Evolutionary conservation across 2,888 invertebrate genomes (phyloP), one percentile per base, ranked within the genome.

Genomic region (Beris morrisii): DNA sequence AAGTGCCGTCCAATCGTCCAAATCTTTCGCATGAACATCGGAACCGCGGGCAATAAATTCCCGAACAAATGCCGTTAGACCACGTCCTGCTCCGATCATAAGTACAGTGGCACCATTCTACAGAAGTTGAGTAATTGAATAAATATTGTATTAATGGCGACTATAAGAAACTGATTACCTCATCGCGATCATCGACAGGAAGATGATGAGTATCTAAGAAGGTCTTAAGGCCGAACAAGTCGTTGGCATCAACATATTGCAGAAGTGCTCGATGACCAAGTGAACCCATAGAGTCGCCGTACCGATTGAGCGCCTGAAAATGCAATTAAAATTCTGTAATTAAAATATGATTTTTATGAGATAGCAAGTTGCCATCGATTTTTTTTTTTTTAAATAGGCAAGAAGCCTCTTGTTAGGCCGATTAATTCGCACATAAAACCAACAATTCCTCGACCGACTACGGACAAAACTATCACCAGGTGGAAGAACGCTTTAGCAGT

Each of bases 51-150:
- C 87, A 72, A 98, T 83, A 69, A 99, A 85, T 75, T 93, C 87
- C 63, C 91, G 87, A 58, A 92, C 93, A 79, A 97, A 92, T 53
- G 88, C 87, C 65, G 87, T 82, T 75, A 93, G 90, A 38, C 97
- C 97, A 74, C 89, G 90, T 75, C 91, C 87, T 68, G 94, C 88
- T 55, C 97, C 96, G 76, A 92, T 87, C 85, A 97, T 96, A 77
- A 99, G 90, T 63, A 93, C 92, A 57, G 97, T 96, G 69, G 92
- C 90, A 70, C 95, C 95, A 85, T 94, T 95, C 94, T 96, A 77
- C 45, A 70, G 50, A 57, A 44, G 55, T 22, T 22, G 22, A 22
- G 22, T 22, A 22, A 22, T 63, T 44, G 22, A 43, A 45, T 32
- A 50, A 61, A 66, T 68, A 61, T 66, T 65, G 54, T n/a, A 68